These are phyloP conservation scores for Calcarius ornatus DNA, from an alignment of 2,113 vertebrate genomes.

Conservation along the genomic window DNA sequence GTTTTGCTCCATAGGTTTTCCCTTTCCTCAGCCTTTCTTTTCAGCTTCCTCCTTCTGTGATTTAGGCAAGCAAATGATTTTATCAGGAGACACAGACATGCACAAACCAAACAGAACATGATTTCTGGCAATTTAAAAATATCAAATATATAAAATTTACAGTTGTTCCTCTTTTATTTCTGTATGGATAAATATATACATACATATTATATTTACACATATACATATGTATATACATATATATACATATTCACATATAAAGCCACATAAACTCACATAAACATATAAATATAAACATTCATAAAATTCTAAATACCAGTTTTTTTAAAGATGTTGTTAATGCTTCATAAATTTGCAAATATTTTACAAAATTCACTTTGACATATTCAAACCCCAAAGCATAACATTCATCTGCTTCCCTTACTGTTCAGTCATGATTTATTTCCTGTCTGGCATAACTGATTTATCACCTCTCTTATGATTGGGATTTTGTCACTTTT, in stretches of 20 bases:
- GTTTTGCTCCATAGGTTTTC: neutral
- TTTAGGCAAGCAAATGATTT: neutral
- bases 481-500: neutral
- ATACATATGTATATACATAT: neutral
- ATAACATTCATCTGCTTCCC: neutral
- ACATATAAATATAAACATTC: neutral
- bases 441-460: conserved; percentile 28
- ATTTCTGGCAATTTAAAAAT: neutral
- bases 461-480: neutral
- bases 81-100: neutral
- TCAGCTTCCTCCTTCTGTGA: neutral
- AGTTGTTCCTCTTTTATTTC: conserved; percentile 2
- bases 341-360: conserved; percentile 5
- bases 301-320: neutral
- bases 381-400: neutral
- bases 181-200: neutral
- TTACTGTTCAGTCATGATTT: neutral
- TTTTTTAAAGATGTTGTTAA: neutral
- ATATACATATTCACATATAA: neutral
- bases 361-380: conserved; percentile 31
- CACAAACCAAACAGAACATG: neutral
- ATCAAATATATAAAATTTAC: neutral
- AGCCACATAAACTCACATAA: neutral
- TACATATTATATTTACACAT: neutral
- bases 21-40: neutral